These are phyloP conservation scores for Reticulitermes lucifugus DNA, from an alignment of 2,888 invertebrate genomes.

Conservation along the genomic window DNA sequence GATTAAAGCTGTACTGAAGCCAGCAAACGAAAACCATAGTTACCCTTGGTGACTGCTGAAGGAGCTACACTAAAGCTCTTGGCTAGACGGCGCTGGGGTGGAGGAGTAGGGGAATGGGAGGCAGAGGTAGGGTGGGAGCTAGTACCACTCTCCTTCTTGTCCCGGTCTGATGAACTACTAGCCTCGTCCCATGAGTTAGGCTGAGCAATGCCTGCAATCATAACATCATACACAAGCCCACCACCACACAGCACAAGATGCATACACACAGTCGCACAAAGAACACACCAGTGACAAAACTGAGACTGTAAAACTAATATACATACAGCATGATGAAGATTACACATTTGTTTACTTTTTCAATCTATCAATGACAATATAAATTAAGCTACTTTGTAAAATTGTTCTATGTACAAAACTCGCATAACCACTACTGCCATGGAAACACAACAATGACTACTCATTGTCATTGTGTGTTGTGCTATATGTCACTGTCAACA, in stretches of 20 bases:
- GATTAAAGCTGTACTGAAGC: neutral
- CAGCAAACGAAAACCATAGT: slow-evolving; percentile 39
- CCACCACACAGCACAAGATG: slow-evolving; percentile 23
- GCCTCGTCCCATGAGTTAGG: slow-evolving; percentile 66
- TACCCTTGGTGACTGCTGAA: slow-evolving; percentile 75
- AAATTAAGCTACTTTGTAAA: no score
- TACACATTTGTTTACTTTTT: no score
- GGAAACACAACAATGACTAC: no score
- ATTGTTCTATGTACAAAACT: no score
- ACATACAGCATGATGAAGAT: no score
- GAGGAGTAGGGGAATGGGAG: slow-evolving; percentile 82
- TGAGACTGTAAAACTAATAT: neutral
- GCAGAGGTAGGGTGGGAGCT: slow-evolving; percentile 58
- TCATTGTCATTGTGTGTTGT: no score
- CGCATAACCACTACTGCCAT: no score
- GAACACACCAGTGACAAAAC: neutral
- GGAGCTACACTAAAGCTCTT: slow-evolving; percentile 93
- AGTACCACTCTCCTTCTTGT: slow-evolving; percentile 60
- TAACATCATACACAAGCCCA: slow-evolving; percentile 50
- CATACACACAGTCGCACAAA: neutral
- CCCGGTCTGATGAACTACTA: slow-evolving; percentile 62
- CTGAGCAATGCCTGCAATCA: slow-evolving; percentile 65
- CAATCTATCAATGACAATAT: no score
- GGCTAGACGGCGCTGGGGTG: slow-evolving; percentile 87
- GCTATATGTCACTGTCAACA: no score